These are phyloP conservation scores for Pachyseris speciosa DNA, from an alignment of 64 coral and sea anemone species.

Conservation along the genomic window DNA sequence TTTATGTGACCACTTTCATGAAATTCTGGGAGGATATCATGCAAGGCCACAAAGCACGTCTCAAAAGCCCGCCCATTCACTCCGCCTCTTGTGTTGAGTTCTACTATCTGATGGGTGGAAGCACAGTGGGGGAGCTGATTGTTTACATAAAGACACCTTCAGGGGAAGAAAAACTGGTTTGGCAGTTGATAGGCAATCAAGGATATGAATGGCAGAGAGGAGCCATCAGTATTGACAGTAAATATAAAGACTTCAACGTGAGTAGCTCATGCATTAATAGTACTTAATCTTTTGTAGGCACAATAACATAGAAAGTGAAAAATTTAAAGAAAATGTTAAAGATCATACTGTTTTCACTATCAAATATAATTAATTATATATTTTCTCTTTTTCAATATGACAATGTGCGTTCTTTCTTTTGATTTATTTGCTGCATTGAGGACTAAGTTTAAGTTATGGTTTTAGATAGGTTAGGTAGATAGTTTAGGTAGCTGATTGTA, in stretches of 20 bases:
- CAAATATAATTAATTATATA: too few relatives aligned
- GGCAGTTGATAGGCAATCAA: constrained; percentile 55
- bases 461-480: too few relatives aligned
- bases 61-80: constrained; percentile 31
- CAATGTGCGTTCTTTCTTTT: too few relatives aligned
- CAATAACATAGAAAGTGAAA: too few relatives aligned
- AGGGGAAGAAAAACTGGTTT: background rate
- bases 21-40: background rate
- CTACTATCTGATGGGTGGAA: constrained; percentile 49
- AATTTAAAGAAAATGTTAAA: too few relatives aligned
- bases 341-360: too few relatives aligned
- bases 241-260: constrained; percentile 16
- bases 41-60: constrained; percentile 12
- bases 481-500: too few relatives aligned
- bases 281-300: too few relatives aligned
- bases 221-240: background rate
- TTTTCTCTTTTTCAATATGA: too few relatives aligned
- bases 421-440: too few relatives aligned
- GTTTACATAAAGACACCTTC: constrained; percentile 13
- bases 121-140: constrained; percentile 32
- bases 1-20: background rate
- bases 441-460: too few relatives aligned
- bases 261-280: background rate
- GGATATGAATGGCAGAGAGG: constrained; percentile 11
- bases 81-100: constrained; percentile 24